These are phyloP conservation scores for Sminthurides aquaticus DNA, from an alignment of 2,888 invertebrate species.

Conservation along the genomic window DNA sequence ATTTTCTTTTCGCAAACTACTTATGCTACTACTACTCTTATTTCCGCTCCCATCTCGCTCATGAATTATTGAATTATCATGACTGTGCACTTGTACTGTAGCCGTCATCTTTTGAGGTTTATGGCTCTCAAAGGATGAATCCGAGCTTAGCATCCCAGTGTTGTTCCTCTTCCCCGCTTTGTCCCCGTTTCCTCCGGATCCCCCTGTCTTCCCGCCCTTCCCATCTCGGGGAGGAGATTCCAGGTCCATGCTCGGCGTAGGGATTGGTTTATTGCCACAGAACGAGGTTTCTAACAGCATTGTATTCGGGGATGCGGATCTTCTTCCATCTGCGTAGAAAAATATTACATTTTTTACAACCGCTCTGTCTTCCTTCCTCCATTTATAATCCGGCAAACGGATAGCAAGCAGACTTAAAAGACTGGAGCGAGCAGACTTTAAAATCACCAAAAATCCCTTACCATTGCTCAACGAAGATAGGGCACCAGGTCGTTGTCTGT, in stretches of 20 bases:
- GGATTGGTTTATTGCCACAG: slow-evolving; percentile 72
- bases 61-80: slow-evolving; percentile 20
- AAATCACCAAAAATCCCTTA: slow-evolving; percentile 8
- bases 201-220: slow-evolving; percentile 15
- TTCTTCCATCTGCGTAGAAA: slow-evolving; percentile 35
- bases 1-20: no score
- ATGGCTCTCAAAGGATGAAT: slow-evolving; percentile 26
- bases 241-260: slow-evolving; percentile 50
- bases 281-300: slow-evolving; percentile 84
- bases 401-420: background rate
- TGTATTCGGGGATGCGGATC: slow-evolving; percentile 74
- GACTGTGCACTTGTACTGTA: slow-evolving; percentile 38
- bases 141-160: slow-evolving; percentile 21
- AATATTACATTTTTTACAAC: no score
- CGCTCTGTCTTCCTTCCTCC: slow-evolving; percentile 3
- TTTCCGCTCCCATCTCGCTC: slow-evolving; percentile 16
- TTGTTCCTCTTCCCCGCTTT: background rate
- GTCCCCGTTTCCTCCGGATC: slow-evolving; percentile 10
- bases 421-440: background rate
- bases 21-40: no score
- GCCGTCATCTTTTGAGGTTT: slow-evolving; percentile 20
- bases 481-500: slow-evolving; percentile 36
- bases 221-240: slow-evolving; percentile 31
- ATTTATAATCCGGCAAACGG: background rate
- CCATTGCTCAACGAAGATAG: slow-evolving; percentile 35